phyloP scores from a whole-genome alignment of 2,888 invertebrate species.

The Patella caerulea region DNA sequence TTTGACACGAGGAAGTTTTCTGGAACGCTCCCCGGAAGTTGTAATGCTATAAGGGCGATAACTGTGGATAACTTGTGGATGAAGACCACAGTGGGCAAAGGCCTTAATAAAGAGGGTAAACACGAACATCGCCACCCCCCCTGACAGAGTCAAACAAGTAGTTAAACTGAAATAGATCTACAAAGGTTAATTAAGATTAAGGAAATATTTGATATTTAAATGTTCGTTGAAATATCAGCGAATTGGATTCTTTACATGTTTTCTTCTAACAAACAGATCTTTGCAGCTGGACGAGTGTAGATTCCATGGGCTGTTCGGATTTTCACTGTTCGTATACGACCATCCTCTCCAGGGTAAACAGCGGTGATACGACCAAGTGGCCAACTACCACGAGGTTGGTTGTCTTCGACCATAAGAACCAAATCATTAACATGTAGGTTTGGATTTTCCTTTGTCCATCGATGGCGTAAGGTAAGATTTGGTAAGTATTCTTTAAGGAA shows the following conservation, averaged over 20 bases:
- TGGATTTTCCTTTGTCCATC: not conserved
- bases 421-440: not conserved
- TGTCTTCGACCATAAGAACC: not conserved
- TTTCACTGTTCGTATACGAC: not conserved
- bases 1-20: too few relatives aligned
- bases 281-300: not conserved
- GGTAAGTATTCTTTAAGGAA: not conserved
- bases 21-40: too few relatives aligned
- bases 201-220: too few relatives aligned
- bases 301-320: not conserved
- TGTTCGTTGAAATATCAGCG: too few relatives aligned
- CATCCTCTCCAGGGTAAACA: not conserved
- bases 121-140: not conserved
- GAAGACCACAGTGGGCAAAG: too few relatives aligned
- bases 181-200: too few relatives aligned
- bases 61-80: too few relatives aligned
- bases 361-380: not conserved
- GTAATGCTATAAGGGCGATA: too few relatives aligned
- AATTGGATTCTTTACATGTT: not conserved
- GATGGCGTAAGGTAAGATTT: not conserved
- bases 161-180: not conserved
- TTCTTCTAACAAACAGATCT: not conserved
- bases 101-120: too few relatives aligned
- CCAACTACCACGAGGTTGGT: not conserved
- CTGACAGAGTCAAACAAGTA: not conserved